Evolutionary conservation across 1,140 invertebrate species (phyloP), one percentile per base, ranked within the genome.

Genomic region (Tribolium castaneum): DNA sequence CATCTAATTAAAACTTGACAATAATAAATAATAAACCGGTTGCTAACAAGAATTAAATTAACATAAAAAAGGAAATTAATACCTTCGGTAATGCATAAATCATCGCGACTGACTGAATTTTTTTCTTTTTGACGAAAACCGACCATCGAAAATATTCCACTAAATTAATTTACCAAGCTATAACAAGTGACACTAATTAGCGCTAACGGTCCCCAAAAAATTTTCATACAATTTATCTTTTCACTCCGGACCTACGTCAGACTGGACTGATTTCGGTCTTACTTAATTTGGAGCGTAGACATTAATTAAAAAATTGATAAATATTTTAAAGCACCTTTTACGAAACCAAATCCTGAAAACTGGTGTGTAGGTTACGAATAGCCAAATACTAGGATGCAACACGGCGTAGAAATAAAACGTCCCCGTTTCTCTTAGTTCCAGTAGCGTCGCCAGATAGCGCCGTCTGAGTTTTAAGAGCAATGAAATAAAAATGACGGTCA

Each of bases 21-120:
- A 66, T 66, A 66, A 66, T 66, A 66, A 66, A 66, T 66, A 66
- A 66, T 66, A 66, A 66, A 66, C 59, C 59, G 59, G 59, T 66
- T 66, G 59, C 59, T 66, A 66, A 66, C 59, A 35, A 66, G 59
- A 66, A 66, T 66, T 39, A 66, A 66, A 66, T 66, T 66, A 66
- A 34, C 59, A 35, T 66, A 10, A 66, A 66, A 66, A 66, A 66
- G 59, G 30, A 66, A 66, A 66, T 39, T 66, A 66, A 66, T 66
- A 66, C 12, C 30, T 66, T 66, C 13, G 30, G 59, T 34, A 66
- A 16, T 66, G 30, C 5, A 66, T 66, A 66, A 66, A 66, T 66
- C 59, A 66, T 66, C 10, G 4, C 14, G 59, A 39, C 35, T 66
- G 59, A 66, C 25, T 34, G 16, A 34, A 25, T 6, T 12, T 59